Conservation (phyloP, 2,888 invertebrate genomes). For the Linnaemya vulpina region DNA sequence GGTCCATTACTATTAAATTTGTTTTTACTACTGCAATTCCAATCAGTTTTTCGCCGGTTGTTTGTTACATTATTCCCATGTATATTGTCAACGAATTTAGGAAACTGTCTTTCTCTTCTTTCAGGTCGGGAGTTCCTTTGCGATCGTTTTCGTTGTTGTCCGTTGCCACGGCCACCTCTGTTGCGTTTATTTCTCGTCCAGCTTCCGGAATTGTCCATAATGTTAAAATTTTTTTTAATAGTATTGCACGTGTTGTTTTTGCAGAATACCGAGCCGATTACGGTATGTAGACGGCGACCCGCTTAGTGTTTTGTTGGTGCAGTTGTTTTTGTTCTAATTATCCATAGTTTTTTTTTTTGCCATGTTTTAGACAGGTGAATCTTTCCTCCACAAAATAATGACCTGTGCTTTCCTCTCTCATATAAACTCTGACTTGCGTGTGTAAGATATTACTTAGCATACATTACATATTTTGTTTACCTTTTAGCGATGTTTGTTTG, state of each 20-base stretch:
- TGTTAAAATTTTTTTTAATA: slow-evolving; percentile 7
- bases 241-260: slow-evolving; percentile 34
- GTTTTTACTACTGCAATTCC: slow-evolving; percentile 2
- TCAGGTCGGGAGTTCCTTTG: not conserved
- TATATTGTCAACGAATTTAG: slow-evolving; percentile 71
- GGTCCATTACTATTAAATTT: not conserved
- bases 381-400: no score
- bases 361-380: no score
- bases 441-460: no score
- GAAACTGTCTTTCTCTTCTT: slow-evolving; percentile 68
- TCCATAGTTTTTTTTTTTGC: no score
- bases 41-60: slow-evolving; percentile 17
- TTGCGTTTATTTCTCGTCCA: not conserved
- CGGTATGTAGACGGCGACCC: not conserved
- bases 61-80: slow-evolving; percentile 19
- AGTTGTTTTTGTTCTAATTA: no score
- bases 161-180: not conserved
- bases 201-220: not conserved
- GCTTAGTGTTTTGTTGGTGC: not conserved
- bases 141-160: not conserved
- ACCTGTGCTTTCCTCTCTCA: no score
- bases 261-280: not conserved
- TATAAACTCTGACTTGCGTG: no score
- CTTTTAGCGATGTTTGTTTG: no score
- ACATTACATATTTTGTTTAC: no score